Percentiles rank a stretch among this genome's conserved stretches.
Evolutionary conservation across 2,888 invertebrate species (phyloP).

Genomic region (Plebejus anna): DNA sequence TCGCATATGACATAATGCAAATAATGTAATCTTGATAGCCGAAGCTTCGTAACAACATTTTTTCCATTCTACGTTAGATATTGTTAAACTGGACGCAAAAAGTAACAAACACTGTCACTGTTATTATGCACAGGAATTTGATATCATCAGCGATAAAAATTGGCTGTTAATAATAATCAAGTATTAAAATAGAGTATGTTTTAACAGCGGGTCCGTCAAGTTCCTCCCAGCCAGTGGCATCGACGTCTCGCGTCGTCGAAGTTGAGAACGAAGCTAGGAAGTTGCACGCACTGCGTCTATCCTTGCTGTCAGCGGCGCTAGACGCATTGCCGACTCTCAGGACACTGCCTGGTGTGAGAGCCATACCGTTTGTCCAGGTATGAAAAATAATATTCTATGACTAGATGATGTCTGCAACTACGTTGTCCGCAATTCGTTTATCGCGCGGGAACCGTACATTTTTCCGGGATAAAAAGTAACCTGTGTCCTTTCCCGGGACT

Average conservation of each 20-base stretch:
- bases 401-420: no score
- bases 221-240: constrained; percentile 55
- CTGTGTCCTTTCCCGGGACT: no score
- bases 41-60: not conserved
- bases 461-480: no score
- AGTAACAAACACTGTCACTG: not conserved
- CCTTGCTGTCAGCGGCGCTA: constrained; percentile 87
- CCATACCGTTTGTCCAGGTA: constrained; percentile 95
- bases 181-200: not conserved
- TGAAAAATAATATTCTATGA: not conserved
- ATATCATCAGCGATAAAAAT: not conserved
- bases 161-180: not conserved
- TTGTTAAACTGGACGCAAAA: not conserved
- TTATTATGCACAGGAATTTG: not conserved
- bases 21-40: not conserved
- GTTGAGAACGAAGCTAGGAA: constrained; percentile 74
- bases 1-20: not conserved
- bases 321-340: constrained; percentile 88
- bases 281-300: constrained; percentile 84
- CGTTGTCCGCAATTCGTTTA: no score
- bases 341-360: constrained; percentile 89
- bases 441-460: no score
- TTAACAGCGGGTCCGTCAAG: constrained; percentile 59
- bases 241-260: constrained; percentile 59
- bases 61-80: not conserved